A percentile compares a stretch with the other conserved stretches of the same genome.
Conservation (phyloP, 2,888 invertebrate species). For the Leucophenga montana region DNA sequence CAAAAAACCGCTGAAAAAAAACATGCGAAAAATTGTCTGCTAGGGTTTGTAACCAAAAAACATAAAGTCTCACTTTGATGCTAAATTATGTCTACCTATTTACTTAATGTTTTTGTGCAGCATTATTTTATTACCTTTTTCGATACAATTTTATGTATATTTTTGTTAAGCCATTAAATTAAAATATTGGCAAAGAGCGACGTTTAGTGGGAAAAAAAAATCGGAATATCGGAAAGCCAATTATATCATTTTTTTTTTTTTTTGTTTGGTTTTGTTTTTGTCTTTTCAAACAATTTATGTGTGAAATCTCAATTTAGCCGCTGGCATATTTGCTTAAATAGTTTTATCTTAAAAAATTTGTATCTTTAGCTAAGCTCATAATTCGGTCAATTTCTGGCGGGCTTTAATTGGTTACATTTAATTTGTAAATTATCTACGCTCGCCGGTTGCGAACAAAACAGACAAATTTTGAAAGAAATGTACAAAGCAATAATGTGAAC, state of each 20-base stretch:
- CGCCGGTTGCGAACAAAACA: too few relatives aligned
- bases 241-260: constrained; percentile 30
- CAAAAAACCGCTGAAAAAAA: constrained; percentile 26
- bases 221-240: not conserved
- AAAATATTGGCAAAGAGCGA: constrained; percentile 55
- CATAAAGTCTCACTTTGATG: constrained; percentile 49
- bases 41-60: constrained; percentile 38
- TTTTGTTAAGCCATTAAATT: constrained; percentile 58
- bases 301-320: constrained; percentile 8
- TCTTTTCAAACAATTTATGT: constrained; percentile 4
- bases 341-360: not conserved
- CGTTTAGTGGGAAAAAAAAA: constrained; percentile 9
- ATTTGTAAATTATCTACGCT: constrained; percentile 3
- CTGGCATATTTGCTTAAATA: not conserved
- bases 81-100: constrained; percentile 32
- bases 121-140: not conserved
- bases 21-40: not conserved
- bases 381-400: constrained; percentile 18
- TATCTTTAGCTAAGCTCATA: not conserved
- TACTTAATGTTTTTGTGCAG: constrained; percentile 25
- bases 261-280: constrained; percentile 6
- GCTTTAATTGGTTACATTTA: constrained; percentile 19
- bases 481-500: too few relatives aligned
- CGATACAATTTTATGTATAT: not conserved
- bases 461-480: too few relatives aligned